Base-by-base conservation (phyloP, 2,797 vertebrate species). In the Rallus crepitans region DNA sequence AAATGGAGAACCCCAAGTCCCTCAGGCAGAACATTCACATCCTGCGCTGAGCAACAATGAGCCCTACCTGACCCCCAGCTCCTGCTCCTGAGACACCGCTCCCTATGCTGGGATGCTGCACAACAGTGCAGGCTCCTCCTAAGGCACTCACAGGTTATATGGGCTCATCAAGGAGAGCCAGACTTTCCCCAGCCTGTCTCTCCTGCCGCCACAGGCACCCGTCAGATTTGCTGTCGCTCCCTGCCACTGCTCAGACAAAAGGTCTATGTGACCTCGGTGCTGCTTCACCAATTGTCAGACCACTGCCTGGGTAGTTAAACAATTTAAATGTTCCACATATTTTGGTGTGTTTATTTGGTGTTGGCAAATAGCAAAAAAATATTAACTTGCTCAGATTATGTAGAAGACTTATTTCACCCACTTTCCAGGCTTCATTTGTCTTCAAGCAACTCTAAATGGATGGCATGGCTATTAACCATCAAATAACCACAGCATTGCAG, bases 101-200 rank as follows among this genome's bases (percentile, higher is more conserved):
- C 11, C 25, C 57, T 0, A 0, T 14, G n/a, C 55, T 2, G 6
- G 56, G 66, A 3, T 7, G 14, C 50, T 59, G 42, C 71, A 52
- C 4, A 2, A 57, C 60, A 57, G 50, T 8, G 3, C n/a, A 3
- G 48, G 59, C 20, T 35, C 33, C 69, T 78, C 40, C 79, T 37
- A 3, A 65, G 47, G n/a, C 40, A 59, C 19, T 0, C 33, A 3
- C 24, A 69, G 40, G 47, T 30, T 48, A 5, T 1, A 0, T 2
- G 24, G 39, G 52, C 47, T 70, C 63, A n/a, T 21, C 9, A 1
- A 63, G 69, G 19, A 0, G 0, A 75, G 52, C 57, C 1, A 1
- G 30, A 42, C n/a, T 63, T 28, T 65, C 30, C 61, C n/a, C 42
- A 84, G 39, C 65, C 52, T 66, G 24, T 7, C 50, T 73, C 68